Conservation (phyloP, 2,888 invertebrate species). For the Agonopterix heracliana region DNA sequence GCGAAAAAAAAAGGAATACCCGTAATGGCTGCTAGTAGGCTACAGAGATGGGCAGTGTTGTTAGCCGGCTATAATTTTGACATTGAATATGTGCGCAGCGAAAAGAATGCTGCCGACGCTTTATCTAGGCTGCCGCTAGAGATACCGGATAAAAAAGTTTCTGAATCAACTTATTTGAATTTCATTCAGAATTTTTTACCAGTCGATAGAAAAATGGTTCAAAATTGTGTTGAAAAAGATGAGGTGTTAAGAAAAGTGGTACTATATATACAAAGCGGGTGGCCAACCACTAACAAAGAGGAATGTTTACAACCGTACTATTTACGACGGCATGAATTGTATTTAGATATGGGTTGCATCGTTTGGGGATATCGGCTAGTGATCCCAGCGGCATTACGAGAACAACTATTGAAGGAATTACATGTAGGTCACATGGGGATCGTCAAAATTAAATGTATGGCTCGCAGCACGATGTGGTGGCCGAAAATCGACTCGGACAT, state of each 20-base stretch:
- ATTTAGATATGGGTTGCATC: constrained; percentile 9
- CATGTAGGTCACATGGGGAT: constrained; percentile 14
- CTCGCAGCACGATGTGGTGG: no score
- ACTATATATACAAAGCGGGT: neutral
- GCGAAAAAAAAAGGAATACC: constrained; percentile 13
- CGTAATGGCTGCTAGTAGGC: constrained; percentile 12
- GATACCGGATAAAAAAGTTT: no score
- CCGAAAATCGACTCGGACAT: no score
- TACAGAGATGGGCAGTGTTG: constrained; percentile 9
- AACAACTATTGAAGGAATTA: constrained; percentile 10
- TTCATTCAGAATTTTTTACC: constrained; percentile 8
- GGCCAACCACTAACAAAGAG: neutral
- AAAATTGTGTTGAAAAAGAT: neutral
- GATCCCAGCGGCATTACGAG: constrained; percentile 6
- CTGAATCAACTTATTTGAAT: constrained; percentile 3
- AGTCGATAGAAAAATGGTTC: neutral
- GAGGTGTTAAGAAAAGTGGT: neutral
- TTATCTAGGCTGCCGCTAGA: constrained; percentile 6
- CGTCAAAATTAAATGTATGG: no score
- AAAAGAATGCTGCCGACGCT: constrained; percentile 3
- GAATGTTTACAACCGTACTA: constrained; percentile 2
- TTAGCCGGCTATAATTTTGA: constrained; percentile 5
- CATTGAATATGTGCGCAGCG: constrained; percentile 1
- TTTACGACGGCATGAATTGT: constrained; percentile 9
- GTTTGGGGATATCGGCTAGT: constrained; percentile 17